Evolutionary conservation across 2,797 vertebrate species (phyloP), one percentile per base, ranked within the genome.

Genomic region (Melanogrammus aeglefinus): DNA sequence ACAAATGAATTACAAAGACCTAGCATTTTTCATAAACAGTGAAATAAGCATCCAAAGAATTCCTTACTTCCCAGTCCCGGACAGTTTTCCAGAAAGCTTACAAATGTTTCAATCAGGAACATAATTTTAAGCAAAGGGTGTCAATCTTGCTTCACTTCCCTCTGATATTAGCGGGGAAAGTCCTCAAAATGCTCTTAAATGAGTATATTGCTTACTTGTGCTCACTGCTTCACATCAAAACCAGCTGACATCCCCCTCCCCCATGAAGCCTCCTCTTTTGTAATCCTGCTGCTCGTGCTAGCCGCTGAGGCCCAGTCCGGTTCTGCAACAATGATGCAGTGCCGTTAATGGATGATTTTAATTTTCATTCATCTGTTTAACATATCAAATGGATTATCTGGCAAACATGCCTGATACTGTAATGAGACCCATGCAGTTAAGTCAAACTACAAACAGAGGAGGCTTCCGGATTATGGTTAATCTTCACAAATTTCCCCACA

Each of bases 211-310:
- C 86, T 77, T 81, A 77, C 76, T 77, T 90, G 82, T 88, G 88
- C 86, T 83, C 82, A 82, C 82, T 82, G 86, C 85, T 89, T 88
- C 90, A 94, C 91, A 93, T 95, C 95, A 95, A 92, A 94, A 94
- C 91, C 94, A 95, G 94, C 91, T 95, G 95, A 92, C 93, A 90
- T 9, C 80, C 85, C 75, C 63, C 74, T 10, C 76, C 76, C 72
- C 77, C 38, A 27, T 76, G 5, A 71, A 38, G 41, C 73, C 80
- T 31, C 78, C 79, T 78, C 74, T 76, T 74, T 72, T 47, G 0
- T 69, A 27, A 75, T 16, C 63, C 63, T 69, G 63, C 63, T 69
- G 63, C 77, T 79, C 24, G 77, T 72, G 39, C 24, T 47, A 79
- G 78, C 18, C n/a, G 81, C 63, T 44, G 69, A 73, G 84, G 82